These are phyloP conservation scores for Sinocyclocheilus anshuiensis DNA, from an alignment of 2,113 vertebrate genomes.

Conservation along the genomic window DNA sequence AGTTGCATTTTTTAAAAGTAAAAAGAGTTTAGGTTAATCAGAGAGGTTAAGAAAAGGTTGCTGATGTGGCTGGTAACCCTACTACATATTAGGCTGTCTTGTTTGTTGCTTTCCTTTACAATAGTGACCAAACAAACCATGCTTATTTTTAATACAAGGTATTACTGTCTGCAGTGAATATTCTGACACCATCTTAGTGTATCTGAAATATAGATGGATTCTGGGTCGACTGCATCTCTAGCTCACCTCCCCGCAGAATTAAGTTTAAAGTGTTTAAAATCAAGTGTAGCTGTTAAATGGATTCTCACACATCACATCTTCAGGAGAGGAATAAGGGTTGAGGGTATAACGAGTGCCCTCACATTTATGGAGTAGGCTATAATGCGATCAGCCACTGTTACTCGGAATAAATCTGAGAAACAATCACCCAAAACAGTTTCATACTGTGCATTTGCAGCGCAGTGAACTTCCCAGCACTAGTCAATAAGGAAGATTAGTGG, in stretches of 20 bases:
- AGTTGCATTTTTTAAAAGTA: background rate
- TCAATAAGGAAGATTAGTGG: background rate
- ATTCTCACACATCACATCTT: conserved; percentile 45
- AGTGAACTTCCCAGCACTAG: background rate
- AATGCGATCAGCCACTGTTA: conserved; percentile 17
- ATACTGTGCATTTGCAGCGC: background rate
- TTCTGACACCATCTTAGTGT: conserved; percentile 32
- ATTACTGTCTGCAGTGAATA: conserved; percentile 2
- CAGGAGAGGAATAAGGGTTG: conserved; percentile 11
- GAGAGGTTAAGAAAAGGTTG: background rate
- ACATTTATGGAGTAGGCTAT: background rate
- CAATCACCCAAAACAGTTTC: background rate
- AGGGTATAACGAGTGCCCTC: background rate
- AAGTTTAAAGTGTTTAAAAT: conserved; percentile 47
- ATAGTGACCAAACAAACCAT: conserved; percentile 11
- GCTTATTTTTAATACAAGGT: conserved; percentile 8
- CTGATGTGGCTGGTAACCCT: background rate
- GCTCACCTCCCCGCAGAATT: conserved; percentile 34
- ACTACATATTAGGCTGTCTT: background rate
- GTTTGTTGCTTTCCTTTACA: background rate
- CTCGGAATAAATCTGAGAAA: background rate
- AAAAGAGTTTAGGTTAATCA: background rate
- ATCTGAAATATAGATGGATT: conserved; percentile 34
- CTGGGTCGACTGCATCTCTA: conserved; percentile 42
- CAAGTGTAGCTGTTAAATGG: conserved; percentile 41